These are phyloP conservation scores for Clangula hyemalis DNA, from an alignment of 2,797 vertebrate genomes.

Conservation along the genomic window DNA sequence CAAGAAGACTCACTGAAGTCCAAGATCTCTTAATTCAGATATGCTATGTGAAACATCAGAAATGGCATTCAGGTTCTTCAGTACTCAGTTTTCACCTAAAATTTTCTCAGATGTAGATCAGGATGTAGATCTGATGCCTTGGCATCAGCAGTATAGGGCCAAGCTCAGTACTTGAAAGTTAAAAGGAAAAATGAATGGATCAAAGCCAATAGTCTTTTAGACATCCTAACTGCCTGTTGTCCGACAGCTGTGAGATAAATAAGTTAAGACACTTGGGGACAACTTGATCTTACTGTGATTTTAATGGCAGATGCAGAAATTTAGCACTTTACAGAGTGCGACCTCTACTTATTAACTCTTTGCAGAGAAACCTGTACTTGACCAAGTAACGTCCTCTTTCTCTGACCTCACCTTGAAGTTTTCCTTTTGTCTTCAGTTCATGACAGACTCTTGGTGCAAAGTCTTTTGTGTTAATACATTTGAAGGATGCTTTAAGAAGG, in stretches of 20 bases:
- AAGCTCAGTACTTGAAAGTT: not conserved
- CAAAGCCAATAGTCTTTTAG: not conserved
- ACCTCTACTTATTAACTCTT: not conserved
- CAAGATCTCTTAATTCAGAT: not conserved
- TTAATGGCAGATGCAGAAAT: fast-evolving
- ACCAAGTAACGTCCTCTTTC: not conserved
- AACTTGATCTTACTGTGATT: not conserved
- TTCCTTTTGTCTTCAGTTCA: not conserved
- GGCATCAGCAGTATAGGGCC: not conserved
- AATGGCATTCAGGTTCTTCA: not conserved
- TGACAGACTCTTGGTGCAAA: not conserved
- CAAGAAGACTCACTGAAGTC: not conserved
- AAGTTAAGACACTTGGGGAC: not conserved
- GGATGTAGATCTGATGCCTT: too few species aligned
- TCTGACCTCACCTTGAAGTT: not conserved
- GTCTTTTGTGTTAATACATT: not conserved
- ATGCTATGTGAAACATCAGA: not conserved
- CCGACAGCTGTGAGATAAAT: not conserved
- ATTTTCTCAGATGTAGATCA: not conserved
- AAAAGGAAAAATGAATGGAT: not conserved
- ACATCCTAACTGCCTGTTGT: not conserved
- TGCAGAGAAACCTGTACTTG: not conserved
- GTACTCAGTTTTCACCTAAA: not conserved
- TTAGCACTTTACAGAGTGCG: not conserved
- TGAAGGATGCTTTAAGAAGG: not conserved